A percentile compares a stretch with the other conserved stretches of the same genome.
phyloP scores from a whole-genome alignment of 2,797 vertebrate species.

The Enteromius trimaculatus region DNA sequence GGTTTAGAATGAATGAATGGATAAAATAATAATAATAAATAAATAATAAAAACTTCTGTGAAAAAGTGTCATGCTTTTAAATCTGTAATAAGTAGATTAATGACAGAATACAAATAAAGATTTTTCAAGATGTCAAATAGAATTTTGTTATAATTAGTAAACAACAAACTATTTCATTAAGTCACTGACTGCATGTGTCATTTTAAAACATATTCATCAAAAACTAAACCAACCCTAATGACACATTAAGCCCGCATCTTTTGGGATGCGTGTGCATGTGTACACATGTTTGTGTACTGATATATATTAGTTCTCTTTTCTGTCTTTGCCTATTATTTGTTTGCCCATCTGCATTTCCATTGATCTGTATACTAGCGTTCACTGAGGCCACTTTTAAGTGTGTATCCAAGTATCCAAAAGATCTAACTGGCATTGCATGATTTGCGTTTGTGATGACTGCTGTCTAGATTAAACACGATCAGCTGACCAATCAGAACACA shows the following conservation, averaged over 20 bases:
- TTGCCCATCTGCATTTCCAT: not conserved
- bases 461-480: slow-evolving; percentile 26
- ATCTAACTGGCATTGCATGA: not conserved
- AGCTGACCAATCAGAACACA: slow-evolving; percentile 10
- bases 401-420: not conserved
- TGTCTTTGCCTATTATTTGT: slow-evolving; percentile 32
- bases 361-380: not conserved
- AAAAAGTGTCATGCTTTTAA: not conserved
- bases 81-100: not conserved
- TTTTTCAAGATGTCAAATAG: slow-evolving; percentile 1
- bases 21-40: not conserved
- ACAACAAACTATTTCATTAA: slow-evolving; percentile 8
- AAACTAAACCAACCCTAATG: slow-evolving; percentile 32
- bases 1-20: not conserved
- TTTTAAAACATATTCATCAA: slow-evolving; percentile 17
- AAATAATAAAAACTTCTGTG: not conserved
- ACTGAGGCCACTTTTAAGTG: not conserved
- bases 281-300: not conserved
- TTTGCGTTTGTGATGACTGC: slow-evolving; percentile 20
- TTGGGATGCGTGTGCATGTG: not conserved
- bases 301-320: not conserved
- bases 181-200: slow-evolving; percentile 10
- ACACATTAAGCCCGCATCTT: slow-evolving; percentile 10
- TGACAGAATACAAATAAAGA: slow-evolving; percentile 22
- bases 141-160: slow-evolving; percentile 21